These are phyloP conservation scores for Flabesymbios commensalis DNA, from an alignment of 2,888 invertebrate genomes.

Conservation along the genomic window DNA sequence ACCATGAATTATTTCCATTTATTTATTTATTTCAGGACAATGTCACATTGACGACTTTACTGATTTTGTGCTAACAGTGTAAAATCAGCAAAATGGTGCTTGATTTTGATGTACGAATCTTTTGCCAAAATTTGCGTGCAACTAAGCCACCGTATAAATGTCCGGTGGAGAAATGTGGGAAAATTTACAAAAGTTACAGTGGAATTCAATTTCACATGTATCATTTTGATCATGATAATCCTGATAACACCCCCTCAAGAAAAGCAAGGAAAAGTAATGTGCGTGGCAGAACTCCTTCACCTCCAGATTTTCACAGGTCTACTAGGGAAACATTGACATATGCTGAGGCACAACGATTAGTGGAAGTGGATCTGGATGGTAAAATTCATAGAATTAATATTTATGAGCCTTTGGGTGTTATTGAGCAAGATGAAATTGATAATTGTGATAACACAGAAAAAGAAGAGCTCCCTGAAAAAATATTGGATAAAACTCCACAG, in stretches of 20 bases:
- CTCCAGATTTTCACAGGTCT: slow-evolving; percentile 56
- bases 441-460: slow-evolving; percentile 57
- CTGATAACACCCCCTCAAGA: slow-evolving; percentile 33
- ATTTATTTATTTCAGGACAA: too few relatives aligned
- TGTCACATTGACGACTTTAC: too few relatives aligned
- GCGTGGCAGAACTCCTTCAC: slow-evolving; percentile 48
- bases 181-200: slow-evolving; percentile 82
- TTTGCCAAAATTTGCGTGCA: slow-evolving; percentile 79
- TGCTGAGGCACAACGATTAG: slow-evolving; percentile 82
- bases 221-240: slow-evolving; percentile 81
- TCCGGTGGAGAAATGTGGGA: slow-evolving; percentile 81
- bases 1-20: too few relatives aligned
- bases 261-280: not conserved
- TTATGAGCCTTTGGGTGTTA: slow-evolving; percentile 63
- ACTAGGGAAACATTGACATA: slow-evolving; percentile 76
- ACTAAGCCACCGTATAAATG: slow-evolving; percentile 86
- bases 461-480: slow-evolving; percentile 54
- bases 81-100: slow-evolving; percentile 71
- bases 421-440: slow-evolving; percentile 59
- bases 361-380: slow-evolving; percentile 85
- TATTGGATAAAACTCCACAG: slow-evolving; percentile 37
- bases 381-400: slow-evolving; percentile 71
- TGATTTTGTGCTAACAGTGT: too few relatives aligned
- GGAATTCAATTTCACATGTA: slow-evolving; percentile 85
- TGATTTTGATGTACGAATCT: slow-evolving; percentile 84